Evolutionary conservation across 1,140 invertebrate genomes (phyloP).

Genomic region (Papilio aristodemus): DNA sequence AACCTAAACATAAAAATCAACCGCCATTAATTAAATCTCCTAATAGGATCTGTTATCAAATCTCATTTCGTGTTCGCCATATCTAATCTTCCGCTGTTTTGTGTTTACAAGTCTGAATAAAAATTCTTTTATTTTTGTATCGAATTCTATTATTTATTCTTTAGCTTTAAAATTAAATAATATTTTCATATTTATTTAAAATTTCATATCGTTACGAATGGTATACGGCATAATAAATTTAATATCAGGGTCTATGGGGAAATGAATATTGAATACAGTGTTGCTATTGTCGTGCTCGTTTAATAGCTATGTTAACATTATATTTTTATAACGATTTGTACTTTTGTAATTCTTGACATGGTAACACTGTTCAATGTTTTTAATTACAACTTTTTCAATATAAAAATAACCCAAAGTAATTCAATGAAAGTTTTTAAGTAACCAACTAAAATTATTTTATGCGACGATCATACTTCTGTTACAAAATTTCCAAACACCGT

Average conservation of each 20-base stretch:
- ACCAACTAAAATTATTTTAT: too few species aligned
- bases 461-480: too few species aligned
- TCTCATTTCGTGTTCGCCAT: conserved; percentile 9
- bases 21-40: conserved; percentile 18
- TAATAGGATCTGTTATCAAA: conserved; percentile 23
- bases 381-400: not conserved
- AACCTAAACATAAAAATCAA: not conserved
- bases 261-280: conserved; percentile 10
- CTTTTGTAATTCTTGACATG: not conserved
- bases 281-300: conserved; percentile 2
- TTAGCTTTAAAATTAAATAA: conserved; percentile 9
- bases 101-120: conserved; percentile 24
- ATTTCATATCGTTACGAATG: conserved; percentile 7
- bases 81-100: not conserved
- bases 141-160: conserved; percentile 24
- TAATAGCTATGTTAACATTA: not conserved
- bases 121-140: conserved; percentile 18
- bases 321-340: conserved; percentile 4
- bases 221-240: conserved; percentile 27
- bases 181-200: not conserved
- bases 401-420: not conserved
- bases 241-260: conserved; percentile 24
- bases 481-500: not conserved
- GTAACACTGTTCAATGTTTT: conserved; percentile 18
- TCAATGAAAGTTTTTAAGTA: not conserved